A percentile compares a stretch with the other conserved stretches of the same genome.
phyloP scores from a whole-genome alignment of 23 tunicate genomes.

The Clavelina lepadiformis region DNA sequence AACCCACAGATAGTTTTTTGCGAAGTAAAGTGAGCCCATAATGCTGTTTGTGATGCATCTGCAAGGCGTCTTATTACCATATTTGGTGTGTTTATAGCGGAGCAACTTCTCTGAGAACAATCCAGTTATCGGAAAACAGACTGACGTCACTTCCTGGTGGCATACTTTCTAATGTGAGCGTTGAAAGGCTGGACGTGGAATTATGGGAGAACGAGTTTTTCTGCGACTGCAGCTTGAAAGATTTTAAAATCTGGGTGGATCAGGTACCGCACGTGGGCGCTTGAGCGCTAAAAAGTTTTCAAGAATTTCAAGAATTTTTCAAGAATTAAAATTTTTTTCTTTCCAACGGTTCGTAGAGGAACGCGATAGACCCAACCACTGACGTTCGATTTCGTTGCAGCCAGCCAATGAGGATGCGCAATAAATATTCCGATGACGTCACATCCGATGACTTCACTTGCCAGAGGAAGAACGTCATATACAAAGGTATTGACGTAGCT shows the following conservation, averaged over 20 bases:
- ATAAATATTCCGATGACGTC: slow-evolving; percentile 36
- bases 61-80: too few relatives aligned
- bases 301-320: too few relatives aligned
- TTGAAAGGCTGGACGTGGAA: slow-evolving; percentile 54
- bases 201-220: slow-evolving; percentile 54
- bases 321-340: too few relatives aligned
- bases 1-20: too few relatives aligned
- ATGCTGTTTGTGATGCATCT: too few relatives aligned
- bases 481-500: too few relatives aligned
- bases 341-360: slow-evolving; percentile 30
- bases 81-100: too few relatives aligned
- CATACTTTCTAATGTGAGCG: slow-evolving; percentile 37
- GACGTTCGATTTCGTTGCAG: slow-evolving; percentile 60
- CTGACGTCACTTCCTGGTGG: slow-evolving; percentile 30
- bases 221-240: slow-evolving; percentile 77
- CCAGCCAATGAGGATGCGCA: slow-evolving; percentile 34
- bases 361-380: slow-evolving; percentile 46
- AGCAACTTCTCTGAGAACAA: slow-evolving; percentile 12
- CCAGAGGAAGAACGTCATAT: too few relatives aligned
- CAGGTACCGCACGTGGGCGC: slow-evolving; percentile 17
- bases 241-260: slow-evolving; percentile 77
- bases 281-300: too few relatives aligned
- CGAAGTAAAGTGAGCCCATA: too few relatives aligned
- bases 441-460: slow-evolving; percentile 47
- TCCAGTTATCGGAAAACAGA: slow-evolving; percentile 66